A percentile compares a stretch with the other conserved stretches of the same genome.
These are phyloP conservation scores for Scolopax bukidnonensis DNA, from an alignment of 2,797 vertebrate species.

Conservation along the genomic window DNA sequence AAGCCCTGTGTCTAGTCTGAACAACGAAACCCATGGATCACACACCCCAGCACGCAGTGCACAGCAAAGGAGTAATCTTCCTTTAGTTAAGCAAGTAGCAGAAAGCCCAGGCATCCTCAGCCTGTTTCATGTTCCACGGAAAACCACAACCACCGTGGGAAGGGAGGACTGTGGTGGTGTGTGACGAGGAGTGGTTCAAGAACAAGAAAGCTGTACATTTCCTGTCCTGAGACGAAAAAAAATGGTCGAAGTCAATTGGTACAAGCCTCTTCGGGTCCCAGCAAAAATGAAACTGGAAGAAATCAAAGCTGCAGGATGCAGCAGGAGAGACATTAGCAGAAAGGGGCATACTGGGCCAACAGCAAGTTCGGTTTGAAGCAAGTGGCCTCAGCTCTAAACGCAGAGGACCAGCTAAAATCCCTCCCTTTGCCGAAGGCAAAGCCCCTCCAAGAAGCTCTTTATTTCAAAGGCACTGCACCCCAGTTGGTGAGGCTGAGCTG, in stretches of 20 bases:
- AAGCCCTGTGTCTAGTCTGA: not conserved
- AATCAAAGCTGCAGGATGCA: not conserved
- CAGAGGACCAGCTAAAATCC: not conserved
- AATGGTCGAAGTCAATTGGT: not conserved
- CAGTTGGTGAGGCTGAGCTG: not conserved
- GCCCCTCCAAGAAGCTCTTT: not conserved
- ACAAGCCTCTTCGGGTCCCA: not conserved
- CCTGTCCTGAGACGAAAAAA: not conserved
- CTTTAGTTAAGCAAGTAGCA: not conserved
- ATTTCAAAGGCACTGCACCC: not conserved
- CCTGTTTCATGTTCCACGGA: not conserved
- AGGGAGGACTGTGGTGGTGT: not conserved
- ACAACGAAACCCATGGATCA: not conserved
- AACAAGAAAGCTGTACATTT: not conserved
- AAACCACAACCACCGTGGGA: not conserved
- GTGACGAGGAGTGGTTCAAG: not conserved
- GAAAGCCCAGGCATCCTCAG: not conserved
- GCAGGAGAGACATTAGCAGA: not conserved
- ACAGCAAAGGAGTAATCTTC: not conserved
- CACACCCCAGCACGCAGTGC: not conserved
- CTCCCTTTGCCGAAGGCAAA: not conserved
- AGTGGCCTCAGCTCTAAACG: not conserved
- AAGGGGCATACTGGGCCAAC: not conserved
- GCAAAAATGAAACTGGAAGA: not conserved
- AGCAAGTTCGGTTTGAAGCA: not conserved